These are phyloP conservation scores for Lagria hirta DNA, from an alignment of 2,888 invertebrate species.

Conservation along the genomic window DNA sequence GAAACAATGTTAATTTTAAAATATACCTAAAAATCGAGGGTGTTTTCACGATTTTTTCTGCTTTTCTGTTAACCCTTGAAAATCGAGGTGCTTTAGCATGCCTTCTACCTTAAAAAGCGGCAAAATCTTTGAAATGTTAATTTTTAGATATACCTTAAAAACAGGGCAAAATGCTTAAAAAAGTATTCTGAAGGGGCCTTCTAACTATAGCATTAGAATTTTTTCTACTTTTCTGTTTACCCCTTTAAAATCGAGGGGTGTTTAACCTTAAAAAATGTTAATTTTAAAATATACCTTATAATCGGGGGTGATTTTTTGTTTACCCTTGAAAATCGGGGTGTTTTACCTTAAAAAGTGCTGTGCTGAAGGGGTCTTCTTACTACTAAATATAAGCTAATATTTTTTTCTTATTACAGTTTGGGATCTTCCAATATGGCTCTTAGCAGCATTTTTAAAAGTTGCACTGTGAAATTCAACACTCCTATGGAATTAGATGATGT, in stretches of 20 bases:
- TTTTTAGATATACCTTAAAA: too few species aligned
- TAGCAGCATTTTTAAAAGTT: conserved; percentile 70
- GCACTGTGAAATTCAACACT: conserved; percentile 73
- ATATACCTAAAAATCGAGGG: conserved; percentile 2
- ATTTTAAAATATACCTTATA: conserved; percentile 3
- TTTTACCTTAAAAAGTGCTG: too few species aligned
- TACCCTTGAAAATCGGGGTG: conserved; percentile 4
- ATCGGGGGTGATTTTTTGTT: conserved; percentile 4
- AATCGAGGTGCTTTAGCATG: conserved; percentile 2
- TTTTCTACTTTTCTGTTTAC: conserved; percentile 4
- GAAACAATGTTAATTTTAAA: conserved; percentile 7
- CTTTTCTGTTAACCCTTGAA: conserved; percentile 3
- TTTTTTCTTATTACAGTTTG: too few species aligned
- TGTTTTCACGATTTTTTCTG: conserved; percentile 6
- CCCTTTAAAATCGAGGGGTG: conserved; percentile 1
- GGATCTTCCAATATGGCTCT: conserved; percentile 72
- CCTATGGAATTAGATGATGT: conserved; percentile 77
- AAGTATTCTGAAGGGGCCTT: too few species aligned
- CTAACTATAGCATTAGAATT: too few species aligned
- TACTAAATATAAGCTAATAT: too few species aligned
- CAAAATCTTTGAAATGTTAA: too few species aligned
- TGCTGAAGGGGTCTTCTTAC: neutral
- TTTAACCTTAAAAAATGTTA: too few species aligned
- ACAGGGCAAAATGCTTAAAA: too few species aligned
- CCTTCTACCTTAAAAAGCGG: too few species aligned